Evolutionary conservation across 2,888 invertebrate species (phyloP), one percentile per base, ranked within the genome.

Genomic region (Tuberolachnus salignus): DNA sequence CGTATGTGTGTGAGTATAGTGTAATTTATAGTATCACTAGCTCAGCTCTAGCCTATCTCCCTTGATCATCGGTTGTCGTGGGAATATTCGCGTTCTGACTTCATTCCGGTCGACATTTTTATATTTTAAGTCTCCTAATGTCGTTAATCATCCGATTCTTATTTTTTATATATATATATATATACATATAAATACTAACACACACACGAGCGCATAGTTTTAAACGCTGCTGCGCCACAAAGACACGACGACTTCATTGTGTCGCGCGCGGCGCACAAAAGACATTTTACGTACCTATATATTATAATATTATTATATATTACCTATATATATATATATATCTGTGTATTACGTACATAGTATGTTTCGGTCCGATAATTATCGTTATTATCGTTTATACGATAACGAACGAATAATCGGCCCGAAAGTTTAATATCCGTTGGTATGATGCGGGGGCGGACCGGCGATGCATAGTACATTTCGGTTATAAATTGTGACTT

Each of bases 91-190:
- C 78, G 78, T 78, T 49, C 78, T 59, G 49, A 34, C 67, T 59
- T 59, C 59, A 69, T 69, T 69, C 78, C 78, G 78, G 78, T 69
- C 78, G 78, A 78, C 78, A 78, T 75, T 75, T 75, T 75, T 75
- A 66, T 67, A 74, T 74, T 74, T 74, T 74, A 74, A 53, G 73
- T 64, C 73, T 63, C 53, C 51, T 75, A 66, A 67, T 75, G 75
- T 46, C 75, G 75, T 75, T 75, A 66, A 75, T 75, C 75, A 75
- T 67, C 66, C 75, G 66, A 51, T 75, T 67, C 66, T 75, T 67
- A 75, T 67, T 75, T 61, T 74, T 42, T 63, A 51, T 44, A 42
- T 13, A 46, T n/a, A 53, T 46, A 46, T 46, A 46, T 46, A 46
- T 46, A 46, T 46, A 46, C 46, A 10, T 10, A 46, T 10, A 46